phyloP scores from a whole-genome alignment of 1,140 invertebrate genomes.

The Charaxes varanes region DNA sequence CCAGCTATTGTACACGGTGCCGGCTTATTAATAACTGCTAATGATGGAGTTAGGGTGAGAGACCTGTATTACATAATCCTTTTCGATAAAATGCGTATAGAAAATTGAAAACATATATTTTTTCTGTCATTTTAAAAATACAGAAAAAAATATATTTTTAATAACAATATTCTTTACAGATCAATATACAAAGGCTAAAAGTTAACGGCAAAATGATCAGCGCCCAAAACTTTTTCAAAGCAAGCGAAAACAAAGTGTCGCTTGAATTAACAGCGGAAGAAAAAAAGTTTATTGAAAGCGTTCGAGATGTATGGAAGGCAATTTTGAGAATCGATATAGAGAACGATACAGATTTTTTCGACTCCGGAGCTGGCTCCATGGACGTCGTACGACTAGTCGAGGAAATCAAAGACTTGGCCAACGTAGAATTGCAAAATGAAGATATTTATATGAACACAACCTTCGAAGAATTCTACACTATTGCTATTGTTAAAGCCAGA shows the following conservation, averaged over 20 bases:
- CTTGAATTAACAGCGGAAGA: conserved; percentile 89
- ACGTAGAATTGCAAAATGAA: conserved; percentile 88
- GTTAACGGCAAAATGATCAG: conserved; percentile 88
- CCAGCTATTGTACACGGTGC: conserved; percentile 83
- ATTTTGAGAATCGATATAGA: conserved; percentile 88
- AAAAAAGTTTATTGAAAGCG: conserved; percentile 75
- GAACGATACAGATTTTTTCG: conserved; percentile 93
- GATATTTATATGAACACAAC: conserved; percentile 95
- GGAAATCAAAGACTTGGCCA: conserved; percentile 90
- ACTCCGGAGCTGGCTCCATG: conserved; percentile 94
- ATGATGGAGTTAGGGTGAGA: conserved; percentile 82
- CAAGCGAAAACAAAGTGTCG: conserved; percentile 71
- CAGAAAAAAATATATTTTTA: neutral
- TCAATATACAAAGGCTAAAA: conserved; percentile 83
- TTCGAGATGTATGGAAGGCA: conserved; percentile 86
- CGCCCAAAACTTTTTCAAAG: conserved; percentile 86
- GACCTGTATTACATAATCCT: no score
- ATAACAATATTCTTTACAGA: conserved; percentile 34
- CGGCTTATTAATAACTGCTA: conserved; percentile 87
- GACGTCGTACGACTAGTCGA: conserved; percentile 96
- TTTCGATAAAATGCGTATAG: no score
- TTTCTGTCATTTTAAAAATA: no score
- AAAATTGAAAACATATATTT: no score
- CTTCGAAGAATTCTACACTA: conserved; percentile 86
- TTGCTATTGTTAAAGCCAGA: conserved; percentile 79